Conservation (phyloP, 1,140 invertebrate genomes). For the Drosophila mojavensis region DNA sequence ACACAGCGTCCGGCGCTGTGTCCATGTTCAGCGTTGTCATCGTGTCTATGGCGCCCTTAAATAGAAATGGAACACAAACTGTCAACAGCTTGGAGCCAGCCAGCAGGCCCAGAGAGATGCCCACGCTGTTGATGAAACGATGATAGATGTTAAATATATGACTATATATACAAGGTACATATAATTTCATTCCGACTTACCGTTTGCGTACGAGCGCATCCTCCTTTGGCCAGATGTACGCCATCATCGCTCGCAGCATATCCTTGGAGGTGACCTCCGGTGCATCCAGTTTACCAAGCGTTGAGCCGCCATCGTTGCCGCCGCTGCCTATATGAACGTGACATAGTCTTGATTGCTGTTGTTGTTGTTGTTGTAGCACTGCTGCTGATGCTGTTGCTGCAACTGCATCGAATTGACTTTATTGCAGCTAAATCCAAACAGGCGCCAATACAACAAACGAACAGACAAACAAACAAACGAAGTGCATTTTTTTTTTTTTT, state of each 20-base stretch:
- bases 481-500: slow-evolving; percentile 42
- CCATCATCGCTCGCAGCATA: slow-evolving; percentile 94
- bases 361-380: slow-evolving; percentile 63
- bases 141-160: background rate
- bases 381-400: slow-evolving; percentile 46
- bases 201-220: slow-evolving; percentile 74
- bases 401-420: slow-evolving; percentile 78
- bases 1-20: slow-evolving; percentile 89
- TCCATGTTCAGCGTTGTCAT: slow-evolving; percentile 91
- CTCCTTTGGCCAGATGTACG: slow-evolving; percentile 97
- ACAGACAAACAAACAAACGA: slow-evolving; percentile 67
- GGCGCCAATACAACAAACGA: slow-evolving; percentile 81
- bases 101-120: slow-evolving; percentile 92
- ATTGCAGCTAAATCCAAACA: slow-evolving; percentile 82
- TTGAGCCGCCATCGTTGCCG: slow-evolving; percentile 87
- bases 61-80: slow-evolving; percentile 97
- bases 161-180: no score
- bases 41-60: slow-evolving; percentile 96
- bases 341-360: slow-evolving; percentile 87
- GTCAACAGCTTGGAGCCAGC: slow-evolving; percentile 94
- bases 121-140: slow-evolving; percentile 87
- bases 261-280: slow-evolving; percentile 89
- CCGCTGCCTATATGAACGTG: slow-evolving; percentile 93
- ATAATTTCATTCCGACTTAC: slow-evolving; percentile 30
- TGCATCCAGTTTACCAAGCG: slow-evolving; percentile 85